Conservation (phyloP, 1,140 invertebrate species). For the Grapholita molesta region DNA sequence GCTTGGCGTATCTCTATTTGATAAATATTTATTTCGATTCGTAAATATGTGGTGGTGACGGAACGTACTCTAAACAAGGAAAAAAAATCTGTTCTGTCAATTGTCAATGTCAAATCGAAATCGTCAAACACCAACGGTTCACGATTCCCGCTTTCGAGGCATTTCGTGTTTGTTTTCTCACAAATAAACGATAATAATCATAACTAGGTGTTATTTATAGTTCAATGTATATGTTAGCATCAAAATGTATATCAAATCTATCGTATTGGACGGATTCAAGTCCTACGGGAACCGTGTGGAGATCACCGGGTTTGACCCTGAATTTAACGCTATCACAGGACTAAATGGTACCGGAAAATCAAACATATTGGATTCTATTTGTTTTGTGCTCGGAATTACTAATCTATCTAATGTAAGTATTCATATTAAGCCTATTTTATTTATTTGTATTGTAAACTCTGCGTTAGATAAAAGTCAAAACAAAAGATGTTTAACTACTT, state of each 20-base stretch:
- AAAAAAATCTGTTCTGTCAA: not conserved
- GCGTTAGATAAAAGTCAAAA: not conserved
- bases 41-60: not conserved
- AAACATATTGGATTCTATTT: conserved; percentile 98
- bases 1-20: too few species aligned
- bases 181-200: too few species aligned
- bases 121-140: conserved; percentile 3
- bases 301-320: conserved; percentile 95
- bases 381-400: conserved; percentile 98
- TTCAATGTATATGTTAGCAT: not conserved
- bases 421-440: conserved; percentile 3
- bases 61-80: not conserved
- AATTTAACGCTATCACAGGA: conserved; percentile 99
- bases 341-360: conserved; percentile 99
- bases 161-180: not conserved
- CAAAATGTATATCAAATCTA: conserved; percentile 95
- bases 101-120: not conserved
- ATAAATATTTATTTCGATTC: too few species aligned
- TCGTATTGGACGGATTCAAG: conserved; percentile 98
- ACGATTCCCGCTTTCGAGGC: not conserved
- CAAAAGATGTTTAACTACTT: not conserved
- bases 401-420: conserved; percentile 92
- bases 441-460: conserved; percentile 22
- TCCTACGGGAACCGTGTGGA: conserved; percentile 97
- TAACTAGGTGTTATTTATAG: not conserved